Conservation (phyloP, 1,140 invertebrate species). For the Neocloeon triangulifer region DNA sequence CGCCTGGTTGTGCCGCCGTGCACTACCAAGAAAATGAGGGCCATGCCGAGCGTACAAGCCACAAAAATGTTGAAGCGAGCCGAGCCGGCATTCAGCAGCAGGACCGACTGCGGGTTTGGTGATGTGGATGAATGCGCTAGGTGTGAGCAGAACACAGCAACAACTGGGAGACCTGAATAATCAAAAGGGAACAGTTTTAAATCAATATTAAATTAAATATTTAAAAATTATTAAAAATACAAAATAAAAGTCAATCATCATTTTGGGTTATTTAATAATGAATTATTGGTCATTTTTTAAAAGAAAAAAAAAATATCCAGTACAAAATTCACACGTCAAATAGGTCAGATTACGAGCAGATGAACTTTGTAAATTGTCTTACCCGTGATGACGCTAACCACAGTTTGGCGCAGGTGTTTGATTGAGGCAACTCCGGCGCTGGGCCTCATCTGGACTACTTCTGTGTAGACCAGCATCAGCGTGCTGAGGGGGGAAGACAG, state of each 20-base stretch:
- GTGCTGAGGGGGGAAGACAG: conserved; percentile 31
- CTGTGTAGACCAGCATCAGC: conserved; percentile 27
- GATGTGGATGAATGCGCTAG: conserved; percentile 26
- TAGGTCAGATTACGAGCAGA: too few species aligned
- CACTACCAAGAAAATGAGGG: conserved; percentile 24
- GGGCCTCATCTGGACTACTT: conserved; percentile 24
- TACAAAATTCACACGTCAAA: too few species aligned
- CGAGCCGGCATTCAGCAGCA: conserved; percentile 27
- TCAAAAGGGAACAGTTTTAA: too few species aligned
- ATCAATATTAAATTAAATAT: too few species aligned
- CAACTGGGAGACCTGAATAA: conserved; percentile 29
- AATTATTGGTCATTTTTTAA: too few species aligned
- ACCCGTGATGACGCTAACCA: conserved; percentile 30
- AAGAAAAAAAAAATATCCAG: conserved; percentile 4
- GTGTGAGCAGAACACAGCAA: conserved; percentile 30
- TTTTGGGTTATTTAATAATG: too few species aligned
- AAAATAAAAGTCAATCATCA: too few species aligned
- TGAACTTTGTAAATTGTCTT: too few species aligned
- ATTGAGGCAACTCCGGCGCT: too few species aligned
- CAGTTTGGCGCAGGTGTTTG: conserved; percentile 25
- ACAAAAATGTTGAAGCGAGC: conserved; percentile 30
- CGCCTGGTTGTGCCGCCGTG: conserved; percentile 24
- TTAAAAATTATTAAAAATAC: too few species aligned
- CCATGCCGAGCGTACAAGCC: conserved; percentile 23
- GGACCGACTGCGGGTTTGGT: conserved; percentile 24